Evolutionary conservation across 2,113 vertebrate species (phyloP), one percentile per base, ranked within the genome.

Genomic region (Orthonyx spaldingii): DNA sequence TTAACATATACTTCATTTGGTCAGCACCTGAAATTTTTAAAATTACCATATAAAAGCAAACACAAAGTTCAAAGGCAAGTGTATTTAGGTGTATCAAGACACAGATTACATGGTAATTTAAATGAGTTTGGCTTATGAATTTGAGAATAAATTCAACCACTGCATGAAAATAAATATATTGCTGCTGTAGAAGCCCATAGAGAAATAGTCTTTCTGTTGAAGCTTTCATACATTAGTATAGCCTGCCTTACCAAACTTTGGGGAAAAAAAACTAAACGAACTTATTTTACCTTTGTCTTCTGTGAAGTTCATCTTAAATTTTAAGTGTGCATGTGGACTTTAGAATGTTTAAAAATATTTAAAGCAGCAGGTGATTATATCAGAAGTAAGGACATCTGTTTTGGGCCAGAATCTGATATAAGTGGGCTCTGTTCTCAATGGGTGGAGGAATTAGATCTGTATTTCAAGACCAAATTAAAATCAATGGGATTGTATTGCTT

Each of bases 31-130:
- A 87, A 90, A 84, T 94, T 49, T 27, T 22, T 53, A 91, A 61
- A 41, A 50, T n/a, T 69, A 57, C 28, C 91, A 93, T 75, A 94
- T 90, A 60, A 96, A 96, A 88, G 71, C 9, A 64, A 84, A 52
- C 4, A 5, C 49, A 6, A 78, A 90, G 64, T 96, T 96, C 55
- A 92, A 96, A 96, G 76, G 14, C 63, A 74, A 63, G 32, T 19
- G 7, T 59, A 49, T 37, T 55, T 35, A 74, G 24, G 35, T 75
- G 19, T 68, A 70, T 86, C 19, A 64, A 81, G 85, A 78, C 28
- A 46, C 39, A 74, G 50, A 59, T 83, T 85, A 57, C 20, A 10
- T 26, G 52, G 37, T 69, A 90, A 61, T 92, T 94, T 63, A 80
- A 52, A n/a, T 49, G 30, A 7, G 1, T 75, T 77, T 44, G 30